Base-by-base conservation (phyloP, 2,113 vertebrate genomes). In the Ursus arctos region DNA sequence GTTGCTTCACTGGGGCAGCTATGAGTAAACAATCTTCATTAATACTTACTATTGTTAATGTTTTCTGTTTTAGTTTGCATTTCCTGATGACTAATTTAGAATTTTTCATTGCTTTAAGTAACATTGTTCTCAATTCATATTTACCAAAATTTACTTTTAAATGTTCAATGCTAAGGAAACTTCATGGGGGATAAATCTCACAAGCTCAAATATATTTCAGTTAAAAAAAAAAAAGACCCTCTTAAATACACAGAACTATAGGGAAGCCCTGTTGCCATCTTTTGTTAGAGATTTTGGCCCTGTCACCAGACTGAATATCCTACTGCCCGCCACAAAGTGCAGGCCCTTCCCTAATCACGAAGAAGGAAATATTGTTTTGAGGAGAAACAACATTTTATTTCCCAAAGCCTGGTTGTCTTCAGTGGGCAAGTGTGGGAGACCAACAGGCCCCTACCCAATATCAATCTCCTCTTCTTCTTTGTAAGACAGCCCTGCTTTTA, bases 81-180 rank as follows among this genome's bases (percentile, higher is more conserved):
- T 74, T 88, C 16, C 61, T 61, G 65, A 85, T 90, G 71, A 69
- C 40, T 77, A 79, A 79, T 33, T 69, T 69, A 80, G 31, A 3
- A 57, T 59, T 65, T 96, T 71, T 47, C 7, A 26, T 80, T 79
- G 43, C 12, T n/a, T 63, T 80, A 21, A 63, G 21, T 95, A 90
- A 69, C 21, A 14, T 63, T 79, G 33, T 72, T 87, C 49, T 96
- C 53, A 85, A 53, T 71, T 89, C 26, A 79, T 51, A 61, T 51
- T 85, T 79, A 49, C 14, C 40, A 53, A 79, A 51, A 55, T 84
- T 85, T 69, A 59, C 79, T 89, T 89, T 89, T 69, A 88, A 84
- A 53, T 49, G 18, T 77, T 96, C 40, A 69, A 3, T 40, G 33
- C 59, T 77, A 61, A 77, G 57, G 15, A 77, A 69, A 40, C 55